Base-by-base conservation (phyloP, 1,140 invertebrate genomes). In the Asobara japonica region DNA sequence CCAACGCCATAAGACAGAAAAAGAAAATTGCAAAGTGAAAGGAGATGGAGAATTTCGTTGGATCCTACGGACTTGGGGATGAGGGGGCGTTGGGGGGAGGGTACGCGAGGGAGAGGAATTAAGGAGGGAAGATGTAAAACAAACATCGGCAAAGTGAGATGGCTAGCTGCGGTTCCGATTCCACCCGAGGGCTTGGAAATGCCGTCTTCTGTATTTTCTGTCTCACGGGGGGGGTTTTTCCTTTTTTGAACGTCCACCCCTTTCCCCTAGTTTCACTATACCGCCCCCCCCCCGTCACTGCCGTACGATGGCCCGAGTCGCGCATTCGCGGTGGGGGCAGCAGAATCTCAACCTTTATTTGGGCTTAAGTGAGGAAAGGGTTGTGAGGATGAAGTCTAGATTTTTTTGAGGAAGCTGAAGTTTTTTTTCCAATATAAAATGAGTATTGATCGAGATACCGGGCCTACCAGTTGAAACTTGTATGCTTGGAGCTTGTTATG, bases 331-430 rank as follows among this genome's bases (percentile, higher is more conserved):
- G 45, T 41, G 38, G 70, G 70, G 38, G 33, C 5, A 48, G 69
- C 75, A 65, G 71, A 75, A 72, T 73, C 38, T 18, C 27, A 82
- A 83, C 78, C 83, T 84, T 85, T 83, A 82, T 83, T 86, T 78
- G 78, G 79, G 82, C 83, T 85, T 81, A 80, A 87, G 83, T 82
- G 78, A 82, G 80, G 80, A 85, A 87, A 85, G 84, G 83, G 84
- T 87, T 86, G 83, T 65, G 67, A 71, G 11, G 48, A 38, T 16
- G 3, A 41, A 45, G 41, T 45, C 18, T 7, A 45, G 11, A 45
- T 45, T 45, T 45, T 16, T 61, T 11, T 66, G 8, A 31, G 20
- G 31, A 16, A n/a, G 20, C 10, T 6, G 33, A 27, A 45, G 30
- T 25, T 56, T 18, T n/a, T 29, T 18, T n/a, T 62, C 16, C 25